Base-by-base conservation (phyloP, 2,888 invertebrate species). In the Lysandra coridon region DNA sequence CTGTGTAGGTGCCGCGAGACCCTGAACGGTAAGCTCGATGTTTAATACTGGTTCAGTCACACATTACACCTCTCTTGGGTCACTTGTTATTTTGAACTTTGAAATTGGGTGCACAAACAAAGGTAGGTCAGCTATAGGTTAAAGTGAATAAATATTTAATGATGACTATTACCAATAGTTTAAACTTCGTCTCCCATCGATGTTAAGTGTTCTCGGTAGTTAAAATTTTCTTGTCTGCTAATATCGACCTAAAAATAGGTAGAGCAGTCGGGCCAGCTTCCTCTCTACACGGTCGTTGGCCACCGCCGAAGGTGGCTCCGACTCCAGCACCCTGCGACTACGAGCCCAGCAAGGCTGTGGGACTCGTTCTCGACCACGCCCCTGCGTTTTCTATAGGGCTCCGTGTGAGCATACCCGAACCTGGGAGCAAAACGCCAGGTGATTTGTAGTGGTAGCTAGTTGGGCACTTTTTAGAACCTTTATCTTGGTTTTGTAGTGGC, bases 251-350 rank as follows among this genome's bases (percentile, higher is more conserved):
- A 44, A 78, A 73, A 30, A 14, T 80, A 94, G 94, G 94, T 75
- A 97, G 97, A 87, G 97, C 98, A 81, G 96, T 95, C 80, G 97
- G 97, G 12, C 97, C 97, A 6, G 96, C 98, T 4, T 95, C 96
- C 57, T 97, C 98, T 4, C 95, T 98, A 57, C 98, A 98, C 87
- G 96, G 97, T 78, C 96, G 98, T 37, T 97, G 96, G 84, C 97
- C 96, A 84, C 96, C 96, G 53, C 95, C 95, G 4, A 96, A 95
- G 81, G 87, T 94, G 7, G 95, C 96, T 84, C 95, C 95, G 4
- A 98, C 98, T 37, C 98, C 98, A 1, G 98, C 98, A 6, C 98
- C 98, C 0, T 98, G 98, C n/a, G 97, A 98, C 90, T 98, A 98
- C 89, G 96, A 97, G 89, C 97, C 98, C 0, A 96, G 96, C 86